A percentile compares a stretch with the other conserved stretches of the same genome.
phyloP scores from a whole-genome alignment of 2,113 vertebrate species.

The Pipra filicauda region DNA sequence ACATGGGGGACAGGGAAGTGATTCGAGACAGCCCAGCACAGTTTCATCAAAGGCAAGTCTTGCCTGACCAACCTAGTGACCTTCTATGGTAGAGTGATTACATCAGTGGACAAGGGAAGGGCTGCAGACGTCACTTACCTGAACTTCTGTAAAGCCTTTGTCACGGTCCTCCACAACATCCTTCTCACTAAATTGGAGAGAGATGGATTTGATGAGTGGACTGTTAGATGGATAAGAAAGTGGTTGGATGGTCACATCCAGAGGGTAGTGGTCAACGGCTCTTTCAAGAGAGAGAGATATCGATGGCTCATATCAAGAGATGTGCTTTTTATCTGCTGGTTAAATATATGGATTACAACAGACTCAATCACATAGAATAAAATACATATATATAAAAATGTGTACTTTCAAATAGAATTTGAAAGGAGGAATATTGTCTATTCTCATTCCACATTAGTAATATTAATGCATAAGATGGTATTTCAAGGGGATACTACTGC shows the following conservation, averaged over 20 bases:
- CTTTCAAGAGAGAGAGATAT: background rate
- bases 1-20: background rate
- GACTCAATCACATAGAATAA: background rate
- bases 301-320: background rate
- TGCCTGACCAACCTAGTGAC: background rate
- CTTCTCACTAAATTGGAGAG: background rate
- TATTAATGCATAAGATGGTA: background rate
- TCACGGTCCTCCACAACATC: background rate
- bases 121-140: background rate
- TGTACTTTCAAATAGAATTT: background rate
- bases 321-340: background rate
- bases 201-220: background rate
- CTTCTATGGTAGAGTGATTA: background rate
- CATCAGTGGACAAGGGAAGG: background rate
- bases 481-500: background rate
- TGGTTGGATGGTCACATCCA: background rate
- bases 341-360: background rate
- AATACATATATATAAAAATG: background rate
- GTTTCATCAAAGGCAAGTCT: background rate
- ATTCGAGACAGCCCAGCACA: rapidly evolving
- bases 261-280: background rate
- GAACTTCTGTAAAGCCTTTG: background rate
- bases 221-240: background rate
- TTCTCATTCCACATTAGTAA: background rate
- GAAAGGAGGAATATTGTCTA: background rate